Conservation (phyloP, 2,113 vertebrate species). For the Panurus biarmicus region DNA sequence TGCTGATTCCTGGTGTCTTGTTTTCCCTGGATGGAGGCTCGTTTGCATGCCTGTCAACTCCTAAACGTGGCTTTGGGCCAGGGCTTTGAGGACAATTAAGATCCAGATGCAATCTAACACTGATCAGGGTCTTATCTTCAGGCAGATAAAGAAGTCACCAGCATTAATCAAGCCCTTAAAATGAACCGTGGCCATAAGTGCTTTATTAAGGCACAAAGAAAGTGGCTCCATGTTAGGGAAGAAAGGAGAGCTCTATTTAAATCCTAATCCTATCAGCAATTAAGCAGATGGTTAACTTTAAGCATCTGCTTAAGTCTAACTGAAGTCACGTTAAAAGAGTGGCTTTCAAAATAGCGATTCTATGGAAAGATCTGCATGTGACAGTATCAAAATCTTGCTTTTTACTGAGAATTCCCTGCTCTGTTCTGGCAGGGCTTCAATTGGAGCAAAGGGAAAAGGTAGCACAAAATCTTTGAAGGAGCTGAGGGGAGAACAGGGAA, state of each 20-base stretch:
- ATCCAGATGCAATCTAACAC: neutral
- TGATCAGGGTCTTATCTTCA: neutral
- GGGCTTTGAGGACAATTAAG: neutral
- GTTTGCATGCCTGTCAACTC: neutral
- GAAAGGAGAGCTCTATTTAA: neutral
- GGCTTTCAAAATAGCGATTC: neutral
- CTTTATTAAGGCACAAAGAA: neutral
- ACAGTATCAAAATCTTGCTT: neutral
- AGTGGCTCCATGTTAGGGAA: neutral
- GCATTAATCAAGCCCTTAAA: neutral
- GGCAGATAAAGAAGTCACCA: neutral
- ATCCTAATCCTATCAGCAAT: neutral
- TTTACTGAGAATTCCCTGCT: neutral
- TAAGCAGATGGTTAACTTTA: conserved; percentile 30
- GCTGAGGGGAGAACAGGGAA: neutral
- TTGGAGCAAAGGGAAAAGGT: neutral
- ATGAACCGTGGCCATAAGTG: neutral
- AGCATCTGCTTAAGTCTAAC: neutral
- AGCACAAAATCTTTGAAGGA: neutral
- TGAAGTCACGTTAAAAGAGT: neutral
- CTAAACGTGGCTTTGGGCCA: neutral
- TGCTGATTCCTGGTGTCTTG: neutral
- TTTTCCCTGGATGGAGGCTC: neutral
- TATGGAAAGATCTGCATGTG: neutral
- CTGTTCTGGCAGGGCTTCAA: neutral